Base-by-base conservation (phyloP, 1,140 invertebrate species). In the Trigoniulus corallinus region DNA sequence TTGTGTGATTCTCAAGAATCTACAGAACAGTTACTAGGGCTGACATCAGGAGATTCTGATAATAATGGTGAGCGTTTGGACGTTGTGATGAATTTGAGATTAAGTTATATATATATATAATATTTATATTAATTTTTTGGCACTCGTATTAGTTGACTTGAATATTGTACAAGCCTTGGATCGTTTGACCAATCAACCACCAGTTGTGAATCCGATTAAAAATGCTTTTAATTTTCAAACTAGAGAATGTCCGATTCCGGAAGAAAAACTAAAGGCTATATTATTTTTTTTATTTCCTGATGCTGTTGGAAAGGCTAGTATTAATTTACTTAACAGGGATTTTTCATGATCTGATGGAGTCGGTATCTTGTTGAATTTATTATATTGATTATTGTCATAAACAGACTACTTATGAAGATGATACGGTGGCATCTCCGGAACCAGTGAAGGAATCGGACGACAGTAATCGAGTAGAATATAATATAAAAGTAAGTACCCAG, bases 271-370 rank as follows among this genome's bases (percentile, higher is more conserved):
- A 1, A 76, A 80, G 57, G 73, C 79, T 26, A 78, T 94, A 50
- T 62, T 95, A 21, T 80, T 84, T 61, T 92, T 81, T 67, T 64
- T 95, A 18, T 94, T 94, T 64, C 87, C 88, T 46, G 88, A 94
- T 76, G 83, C 84, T 54, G 7, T 34, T 7, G 29, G 29, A 34
- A 34, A 34, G 29, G 29, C n/a, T n/a, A n/a, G n/a, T n/a, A n/a
- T n/a, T n/a, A n/a, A n/a, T n/a, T n/a, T n/a, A n/a, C n/a, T n/a
- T n/a, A n/a, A n/a, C n/a, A n/a, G n/a, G n/a, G n/a, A n/a, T n/a
- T n/a, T n/a, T n/a, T n/a, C 78, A 83, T 59, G 74, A 80, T 18
- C 37, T 13, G 37, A 18, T 39, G 18, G 18, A 13, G 37, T 39
- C 37, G 18, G 12, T 13, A 39, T 39, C 37, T 39, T 18, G 18